phyloP scores from a whole-genome alignment of 2,888 invertebrate genomes.

The Aethes cnicana region DNA sequence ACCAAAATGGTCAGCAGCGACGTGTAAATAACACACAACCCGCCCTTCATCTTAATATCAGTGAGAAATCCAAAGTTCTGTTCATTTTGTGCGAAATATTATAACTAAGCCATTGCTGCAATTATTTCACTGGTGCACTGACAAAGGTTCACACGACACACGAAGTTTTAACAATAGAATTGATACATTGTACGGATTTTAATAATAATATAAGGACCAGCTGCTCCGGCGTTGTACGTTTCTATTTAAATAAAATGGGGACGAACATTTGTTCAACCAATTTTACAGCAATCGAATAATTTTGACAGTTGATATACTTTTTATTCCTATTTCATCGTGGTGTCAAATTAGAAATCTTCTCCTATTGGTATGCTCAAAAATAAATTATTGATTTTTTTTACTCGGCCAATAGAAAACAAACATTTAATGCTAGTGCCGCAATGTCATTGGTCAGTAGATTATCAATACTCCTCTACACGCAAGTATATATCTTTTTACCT shows the following conservation, averaged over 20 bases:
- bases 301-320: conserved; percentile 54
- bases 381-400: conserved; percentile 39
- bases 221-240: conserved; percentile 41
- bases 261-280: conserved; percentile 47
- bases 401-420: conserved; percentile 56
- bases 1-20: conserved; percentile 83
- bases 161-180: conserved; percentile 37
- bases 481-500: no score
- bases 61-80: conserved; percentile 73
- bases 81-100: conserved; percentile 76
- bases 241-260: conserved; percentile 42
- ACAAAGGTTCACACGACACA: conserved; percentile 42
- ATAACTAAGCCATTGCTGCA: conserved; percentile 51
- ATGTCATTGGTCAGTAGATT: conserved; percentile 47
- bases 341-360: conserved; percentile 16
- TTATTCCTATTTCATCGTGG: conserved; percentile 31
- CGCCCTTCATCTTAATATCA: conserved; percentile 84
- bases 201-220: conserved; percentile 40
- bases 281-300: conserved; percentile 43
- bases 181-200: conserved; percentile 46
- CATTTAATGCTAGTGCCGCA: conserved; percentile 56
- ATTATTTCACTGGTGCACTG: conserved; percentile 37
- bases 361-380: conserved; percentile 47
- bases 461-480: conserved; percentile 44
- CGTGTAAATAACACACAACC: conserved; percentile 82